Evolutionary conservation across 2,113 vertebrate species (phyloP), one percentile per base, ranked within the genome.

Genomic region (Ploceus nigricollis): DNA sequence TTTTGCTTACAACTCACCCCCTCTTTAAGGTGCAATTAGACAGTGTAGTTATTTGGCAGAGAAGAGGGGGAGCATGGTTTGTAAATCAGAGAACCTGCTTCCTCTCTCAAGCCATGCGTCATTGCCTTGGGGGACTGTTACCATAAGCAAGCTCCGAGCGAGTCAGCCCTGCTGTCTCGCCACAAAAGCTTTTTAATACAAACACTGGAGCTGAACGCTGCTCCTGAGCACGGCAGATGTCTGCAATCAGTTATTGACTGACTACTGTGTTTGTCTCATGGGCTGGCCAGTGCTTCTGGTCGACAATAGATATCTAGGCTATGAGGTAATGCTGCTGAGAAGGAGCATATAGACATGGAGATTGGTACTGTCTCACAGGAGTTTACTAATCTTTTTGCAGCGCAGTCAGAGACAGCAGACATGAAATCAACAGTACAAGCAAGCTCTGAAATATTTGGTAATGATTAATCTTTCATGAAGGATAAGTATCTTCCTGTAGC

Each of bases 11-110:
- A 82, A 33, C 53, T 77, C 3, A 0, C 7, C n/a, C 48, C 28
- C 51, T 89, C 87, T 61, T 48, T n/a, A 93, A 89, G 63, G 50
- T 64, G 63, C 71, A 91, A 69, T 93, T 86, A 96, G 58, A 70
- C 51, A 85, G 22, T 90, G 44, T 11, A 78, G 69, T 48, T 78
- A 39, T 80, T 87, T 95, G 89, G 68, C 82, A 95, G 70, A 56
- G 69, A 53, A 84, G 53, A 83, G 82, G 56, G 69, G 54, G 77
- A 94, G 76, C 87, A 91, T 86, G 93, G 83, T 95, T 96, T 97
- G 89, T 64, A 97, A 83, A 96, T 98, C 92, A 97, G 91, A 94
- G 94, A 95, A 96, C 73, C 82, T 56, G 78, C 69, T 97, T 98
- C 93, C 96, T 96, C 82, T 92, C 72, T 89, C 65, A 47, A 97